Evolutionary conservation across 1,140 invertebrate species (phyloP), one percentile per base, ranked within the genome.

Genomic region (Papilio dardanus): DNA sequence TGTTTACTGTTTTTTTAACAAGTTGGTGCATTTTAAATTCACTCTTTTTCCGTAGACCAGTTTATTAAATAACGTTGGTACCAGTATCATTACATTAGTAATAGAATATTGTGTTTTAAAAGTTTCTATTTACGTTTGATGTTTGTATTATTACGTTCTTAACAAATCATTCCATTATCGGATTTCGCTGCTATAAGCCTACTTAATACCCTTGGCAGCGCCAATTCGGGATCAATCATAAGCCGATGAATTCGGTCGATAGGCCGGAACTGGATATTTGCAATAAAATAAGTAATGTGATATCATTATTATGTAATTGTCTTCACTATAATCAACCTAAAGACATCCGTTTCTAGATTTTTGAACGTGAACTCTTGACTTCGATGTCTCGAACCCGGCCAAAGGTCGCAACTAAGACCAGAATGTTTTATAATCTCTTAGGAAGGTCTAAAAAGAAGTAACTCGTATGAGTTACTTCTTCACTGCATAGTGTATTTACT

Each of bases 151-250:
- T 40, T 54, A 28, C 69, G 40, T 8, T 30, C 28, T 50, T 16
- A 19, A 10, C 3, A 73, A 58, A 58, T 73, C 8, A 46, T 16
- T 58, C n/a, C 46, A 73, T 73, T 30, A 73, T 58, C 50, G 28
- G 16, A 50, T 19, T 73, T 14, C 50, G n/a, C 24, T 71, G n/a
- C 24, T 19, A 40, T 71, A 71, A 71, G 40, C 69, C 69, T 31
- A n/a, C 69, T 54, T 71, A 31, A 73, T 73, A 54, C 71, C 46
- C 46, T 73, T 73, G 16, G 46, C 46, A 33, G 46, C 42, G 46
- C 69, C 6, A 50, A 71, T 50, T 71, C 30, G 6, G 30, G 42
- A 10, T 35, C 46, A 58, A 10, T 35, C 46, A 58, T 73, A 73
- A 73, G 71, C 71, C 46, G 46, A 40, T 73, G 14, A 19, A 68